phyloP scores from a whole-genome alignment of 1,140 invertebrate genomes.

The Zelostemma sp. region DNA sequence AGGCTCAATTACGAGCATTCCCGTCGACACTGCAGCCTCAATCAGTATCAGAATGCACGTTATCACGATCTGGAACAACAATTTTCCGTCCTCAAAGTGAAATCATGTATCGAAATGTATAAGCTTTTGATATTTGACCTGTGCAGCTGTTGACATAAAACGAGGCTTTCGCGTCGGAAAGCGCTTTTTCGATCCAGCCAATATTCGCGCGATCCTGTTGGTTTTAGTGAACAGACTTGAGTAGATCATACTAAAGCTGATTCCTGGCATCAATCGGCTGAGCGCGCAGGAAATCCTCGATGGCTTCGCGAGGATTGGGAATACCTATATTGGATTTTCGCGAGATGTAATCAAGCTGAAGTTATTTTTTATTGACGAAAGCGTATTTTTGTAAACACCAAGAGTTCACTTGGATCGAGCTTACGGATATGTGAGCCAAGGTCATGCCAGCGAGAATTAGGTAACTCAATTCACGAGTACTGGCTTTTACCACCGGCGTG shows the following conservation, averaged over 20 bases:
- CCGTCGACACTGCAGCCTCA: conserved; percentile 78
- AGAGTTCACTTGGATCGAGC: too few relatives aligned
- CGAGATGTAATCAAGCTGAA: too few relatives aligned
- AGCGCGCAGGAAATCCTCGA: conserved; percentile 77
- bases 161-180: conserved; percentile 84
- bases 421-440: conserved; percentile 55
- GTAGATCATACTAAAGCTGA: conserved; percentile 88
- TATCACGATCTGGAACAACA: conserved; percentile 73
- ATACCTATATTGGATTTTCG: conserved; percentile 58
- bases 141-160: conserved; percentile 72
- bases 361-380: too few relatives aligned
- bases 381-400: too few relatives aligned
- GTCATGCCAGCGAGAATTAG: conserved; percentile 76
- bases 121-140: too few relatives aligned
- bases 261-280: conserved; percentile 78
- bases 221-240: conserved; percentile 88
- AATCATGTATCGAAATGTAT: too few relatives aligned
- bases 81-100: background rate
- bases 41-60: conserved; percentile 77
- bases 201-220: conserved; percentile 86
- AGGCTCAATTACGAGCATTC: conserved; percentile 79
- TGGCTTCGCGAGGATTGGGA: conserved; percentile 82
- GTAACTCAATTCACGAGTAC: conserved; percentile 78
- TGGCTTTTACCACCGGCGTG: conserved; percentile 80
- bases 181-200: conserved; percentile 85